A percentile compares a stretch with the other conserved stretches of the same genome.
These are phyloP conservation scores for Chunga burmeisteri DNA, from an alignment of 2,113 vertebrate genomes.

Conservation along the genomic window DNA sequence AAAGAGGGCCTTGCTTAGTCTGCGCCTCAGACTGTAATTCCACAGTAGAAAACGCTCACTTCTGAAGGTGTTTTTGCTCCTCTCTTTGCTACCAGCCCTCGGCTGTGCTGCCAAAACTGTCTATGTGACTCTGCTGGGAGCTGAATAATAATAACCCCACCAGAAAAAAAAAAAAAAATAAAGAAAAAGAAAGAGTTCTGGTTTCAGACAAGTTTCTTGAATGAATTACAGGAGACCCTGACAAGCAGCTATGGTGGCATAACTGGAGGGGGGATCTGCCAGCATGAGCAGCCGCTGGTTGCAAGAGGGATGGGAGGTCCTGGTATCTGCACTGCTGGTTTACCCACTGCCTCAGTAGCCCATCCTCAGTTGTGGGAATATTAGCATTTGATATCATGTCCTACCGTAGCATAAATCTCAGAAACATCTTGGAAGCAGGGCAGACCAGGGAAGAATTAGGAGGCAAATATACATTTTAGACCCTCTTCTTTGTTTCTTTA, in stretches of 20 bases:
- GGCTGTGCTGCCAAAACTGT: neutral
- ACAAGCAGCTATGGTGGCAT: neutral
- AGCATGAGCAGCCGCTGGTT: neutral
- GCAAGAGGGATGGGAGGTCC: neutral
- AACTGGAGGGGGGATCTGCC: neutral
- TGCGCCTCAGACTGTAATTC: neutral
- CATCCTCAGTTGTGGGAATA: neutral
- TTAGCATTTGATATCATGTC: neutral
- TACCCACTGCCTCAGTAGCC: neutral
- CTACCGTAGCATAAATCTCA: neutral
- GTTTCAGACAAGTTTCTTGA: neutral
- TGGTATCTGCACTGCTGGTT: neutral
- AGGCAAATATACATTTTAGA: neutral
- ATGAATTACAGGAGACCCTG: neutral
- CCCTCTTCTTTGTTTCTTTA: neutral
- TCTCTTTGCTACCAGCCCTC: neutral
- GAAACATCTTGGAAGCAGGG: neutral
- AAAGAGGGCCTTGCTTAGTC: neutral
- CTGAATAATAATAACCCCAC: neutral
- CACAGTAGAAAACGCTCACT: neutral
- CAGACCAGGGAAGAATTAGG: neutral
- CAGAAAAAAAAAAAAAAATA: too few relatives aligned
- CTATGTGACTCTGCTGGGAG: neutral
- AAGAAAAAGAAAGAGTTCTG: neutral
- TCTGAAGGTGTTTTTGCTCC: neutral